Base-by-base conservation (phyloP, 2,113 vertebrate genomes). In the Alethe castanea region DNA sequence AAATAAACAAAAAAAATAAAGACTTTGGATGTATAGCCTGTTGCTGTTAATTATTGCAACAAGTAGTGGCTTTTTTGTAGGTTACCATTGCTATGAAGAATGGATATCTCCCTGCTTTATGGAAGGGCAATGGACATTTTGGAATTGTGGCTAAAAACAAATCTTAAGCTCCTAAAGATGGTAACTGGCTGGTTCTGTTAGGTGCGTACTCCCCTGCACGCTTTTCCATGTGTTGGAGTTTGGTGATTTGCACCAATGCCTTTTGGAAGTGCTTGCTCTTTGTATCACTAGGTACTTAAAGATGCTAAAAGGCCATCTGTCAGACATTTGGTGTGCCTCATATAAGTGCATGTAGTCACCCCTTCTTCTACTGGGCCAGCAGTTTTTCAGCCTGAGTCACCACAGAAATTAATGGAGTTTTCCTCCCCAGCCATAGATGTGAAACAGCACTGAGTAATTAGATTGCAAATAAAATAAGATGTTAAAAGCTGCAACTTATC, bases 291-390 rank as follows among this genome's bases (percentile, higher is more conserved):
- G 29, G 17, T 85, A 10, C 36, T 90, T 61, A 22, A 54, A 84
- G 36, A 50, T 86, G 64, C 11, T 71, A 24, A 60, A 76, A 91
- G 38, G 16, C 35, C 57, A 47, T 80, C 35, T 90, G 24, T n/a
- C 59, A 40, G 57, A 81, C 19, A 48, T 7, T 33, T 77, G 9
- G 33, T 50, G 19, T 19, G 48, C 57, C 10, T 3, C 53, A 47
- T 14, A 20, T 1, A 16, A 5, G 1, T 40, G 47, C 5, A 8
- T 2, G 1, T 16, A 28, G 29, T 54, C 67, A 77, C 48, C 38
- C 88, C 14, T 31, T 19, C 36, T 69, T 53, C 29, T 48, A 15
- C 47, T 3, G 6, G 42, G 19, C 23, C 67, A 70, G 42, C 7
- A 3, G 4, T 31, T 94, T 71, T 79, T 90, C 79, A 91, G 50